These are phyloP conservation scores for Aplysina aerophoba DNA, from an alignment of 37 sponge, comb jelly and placozoan genomes.

Conservation along the genomic window DNA sequence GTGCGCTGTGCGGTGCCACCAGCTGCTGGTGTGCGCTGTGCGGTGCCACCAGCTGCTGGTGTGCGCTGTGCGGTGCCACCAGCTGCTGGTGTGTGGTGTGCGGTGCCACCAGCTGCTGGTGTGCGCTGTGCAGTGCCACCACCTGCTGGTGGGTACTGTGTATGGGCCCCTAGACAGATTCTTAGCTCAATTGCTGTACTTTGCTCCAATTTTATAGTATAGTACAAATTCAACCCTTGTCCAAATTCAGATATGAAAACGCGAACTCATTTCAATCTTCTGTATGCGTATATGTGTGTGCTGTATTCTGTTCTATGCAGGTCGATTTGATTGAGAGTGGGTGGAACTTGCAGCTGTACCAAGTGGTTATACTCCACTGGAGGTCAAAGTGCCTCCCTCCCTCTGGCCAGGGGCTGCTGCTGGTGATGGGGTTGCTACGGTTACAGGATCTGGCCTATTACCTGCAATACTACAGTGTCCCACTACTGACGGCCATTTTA, in stretches of 20 bases:
- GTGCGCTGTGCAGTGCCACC: no score
- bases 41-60: no score
- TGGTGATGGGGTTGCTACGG: conserved; percentile 30
- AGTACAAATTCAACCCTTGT: no score
- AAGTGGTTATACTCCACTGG: conserved; percentile 39
- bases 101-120: no score
- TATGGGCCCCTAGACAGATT: no score
- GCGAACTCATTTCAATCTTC: not conserved
- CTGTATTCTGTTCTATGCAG: not conserved
- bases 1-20: no score
- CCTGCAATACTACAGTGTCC: conserved; percentile 47
- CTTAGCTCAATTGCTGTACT: no score
- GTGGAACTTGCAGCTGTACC: conserved; percentile 14
- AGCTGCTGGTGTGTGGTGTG: no score
- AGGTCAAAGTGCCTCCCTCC: conserved; percentile 34
- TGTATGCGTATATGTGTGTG: not conserved
- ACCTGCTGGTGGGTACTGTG: no score
- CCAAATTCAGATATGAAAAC: not conserved
- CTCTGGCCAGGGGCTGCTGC: conserved; percentile 21
- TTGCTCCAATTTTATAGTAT: no score
- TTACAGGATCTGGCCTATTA: conserved; percentile 41
- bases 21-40: no score
- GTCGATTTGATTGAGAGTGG: not conserved
- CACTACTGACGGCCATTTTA: conserved; percentile 37
- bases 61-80: no score